A percentile compares a stretch with the other conserved stretches of the same genome.
phyloP scores from a whole-genome alignment of 2,888 invertebrate species.

The Coelopa pilipes region DNA sequence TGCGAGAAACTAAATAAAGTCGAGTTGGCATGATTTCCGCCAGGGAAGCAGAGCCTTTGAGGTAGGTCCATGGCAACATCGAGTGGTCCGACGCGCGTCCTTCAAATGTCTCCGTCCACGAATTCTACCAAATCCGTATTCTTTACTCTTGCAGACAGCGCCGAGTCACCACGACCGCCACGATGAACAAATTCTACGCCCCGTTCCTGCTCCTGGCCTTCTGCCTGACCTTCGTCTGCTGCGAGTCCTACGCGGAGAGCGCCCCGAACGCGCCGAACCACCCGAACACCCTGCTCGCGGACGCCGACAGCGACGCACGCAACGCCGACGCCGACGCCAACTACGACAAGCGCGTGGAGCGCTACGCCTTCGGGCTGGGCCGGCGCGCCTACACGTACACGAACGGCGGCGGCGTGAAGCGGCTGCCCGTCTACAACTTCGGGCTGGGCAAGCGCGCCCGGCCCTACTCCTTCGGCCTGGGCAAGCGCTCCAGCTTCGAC shows the following conservation, averaged over 20 bases:
- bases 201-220: constrained; percentile 53
- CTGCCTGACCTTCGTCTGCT: constrained; percentile 54
- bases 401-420: constrained; percentile 63
- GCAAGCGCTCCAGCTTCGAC: constrained; percentile 61
- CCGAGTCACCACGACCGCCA: constrained; percentile 30
- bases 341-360: constrained; percentile 71
- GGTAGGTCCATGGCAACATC: too few relatives aligned
- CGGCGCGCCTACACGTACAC: constrained; percentile 70
- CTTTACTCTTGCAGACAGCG: constrained; percentile 19
- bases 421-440: constrained; percentile 66
- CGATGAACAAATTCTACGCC: constrained; percentile 48
- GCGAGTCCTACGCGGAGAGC: constrained; percentile 53
- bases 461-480: constrained; percentile 66
- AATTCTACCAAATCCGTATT: too few relatives aligned
- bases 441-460: constrained; percentile 65
- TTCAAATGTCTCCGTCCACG: too few relatives aligned
- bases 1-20: too few relatives aligned
- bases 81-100: too few relatives aligned
- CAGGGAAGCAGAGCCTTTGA: too few relatives aligned
- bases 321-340: constrained; percentile 42
- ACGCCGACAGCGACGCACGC: constrained; percentile 49
- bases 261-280: constrained; percentile 39
- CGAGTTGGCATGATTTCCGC: too few relatives aligned
- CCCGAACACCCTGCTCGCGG: constrained; percentile 41
- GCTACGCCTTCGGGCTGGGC: constrained; percentile 78